phyloP scores from a whole-genome alignment of 2,113 vertebrate species.

The Nesospiza acunhae region DNA sequence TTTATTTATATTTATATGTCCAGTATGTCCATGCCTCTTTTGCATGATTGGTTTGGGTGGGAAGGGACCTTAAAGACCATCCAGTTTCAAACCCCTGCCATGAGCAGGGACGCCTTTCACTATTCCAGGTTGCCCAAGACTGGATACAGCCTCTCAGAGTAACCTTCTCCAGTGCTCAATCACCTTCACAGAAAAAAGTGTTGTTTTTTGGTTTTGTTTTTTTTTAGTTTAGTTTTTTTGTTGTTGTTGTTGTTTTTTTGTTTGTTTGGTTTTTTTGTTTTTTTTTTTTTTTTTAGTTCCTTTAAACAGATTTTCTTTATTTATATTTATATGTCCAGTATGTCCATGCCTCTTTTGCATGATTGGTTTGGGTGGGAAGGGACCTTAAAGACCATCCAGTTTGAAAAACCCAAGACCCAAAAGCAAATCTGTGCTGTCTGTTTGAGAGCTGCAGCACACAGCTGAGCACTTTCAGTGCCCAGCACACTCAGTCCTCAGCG shows the following conservation, averaged over 20 bases:
- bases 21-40: too few relatives aligned
- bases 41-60: background rate
- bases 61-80: background rate
- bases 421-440: background rate
- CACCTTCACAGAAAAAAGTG: too few relatives aligned
- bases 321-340: background rate
- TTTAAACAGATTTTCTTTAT: too few relatives aligned
- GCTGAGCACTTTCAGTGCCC: background rate
- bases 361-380: too few relatives aligned
- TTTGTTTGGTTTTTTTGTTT: too few relatives aligned
- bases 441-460: background rate
- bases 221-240: too few relatives aligned
- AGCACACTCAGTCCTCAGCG: background rate
- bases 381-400: too few relatives aligned
- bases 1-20: background rate
- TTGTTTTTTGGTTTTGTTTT: too few relatives aligned
- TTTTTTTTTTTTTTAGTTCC: too few relatives aligned
- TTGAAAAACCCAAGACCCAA: background rate
- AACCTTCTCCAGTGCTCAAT: background rate
- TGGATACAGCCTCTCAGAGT: background rate
- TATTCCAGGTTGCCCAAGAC: background rate
- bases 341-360: background rate
- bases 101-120: background rate
- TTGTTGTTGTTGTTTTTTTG: too few relatives aligned
- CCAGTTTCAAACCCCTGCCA: too few relatives aligned